Evolutionary conservation across 1,140 invertebrate species (phyloP), one percentile per base, ranked within the genome.

Genomic region (Holotrichia oblita): DNA sequence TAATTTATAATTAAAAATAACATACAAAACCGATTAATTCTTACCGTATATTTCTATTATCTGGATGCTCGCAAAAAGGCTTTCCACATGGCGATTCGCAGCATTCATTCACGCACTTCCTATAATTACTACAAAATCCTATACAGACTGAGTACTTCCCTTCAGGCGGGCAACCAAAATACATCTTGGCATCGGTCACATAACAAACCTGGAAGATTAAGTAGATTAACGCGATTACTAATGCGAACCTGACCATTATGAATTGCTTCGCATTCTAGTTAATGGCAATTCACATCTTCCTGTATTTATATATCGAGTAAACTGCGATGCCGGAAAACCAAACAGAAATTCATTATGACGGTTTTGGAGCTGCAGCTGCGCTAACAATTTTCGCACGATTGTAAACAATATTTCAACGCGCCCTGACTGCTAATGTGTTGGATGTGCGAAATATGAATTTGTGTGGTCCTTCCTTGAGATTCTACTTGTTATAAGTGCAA

Each of bases 21-120:
- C 2, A 69, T 17, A 48, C 2, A 8, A 48, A 2, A 48, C 7
- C n/a, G n/a, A 55, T 7, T 55, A 55, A 55, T n/a, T n/a, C 48
- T 55, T 22, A 69, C 61, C 61, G 20, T 24, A 69, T 69, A 69
- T 69, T 20, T 14, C 61, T 17, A 69, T 69, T 17, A 34, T 69
- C 61, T 20, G 61, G 61, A 69, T 69, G 61, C 9, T 69, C 61
- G 61, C 61, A 69, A 7, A 69, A 69, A 4, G 61, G 61, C 27
- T 22, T 69, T 69, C 61, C 61, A 22, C 61, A 69, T 34, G 61
- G 61, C 7, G 61, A 69, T 69, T 24, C 61, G 61, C 61, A 69
- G 22, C 61, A 69, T 27, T 69, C 61, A 22, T 27, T 14, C 61
- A 69, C 61, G 27, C 61, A 69, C 61, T 69, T 24, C 10, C 61